phyloP scores from a whole-genome alignment of 1,140 invertebrate species.

The Lepidurus couesii region DNA sequence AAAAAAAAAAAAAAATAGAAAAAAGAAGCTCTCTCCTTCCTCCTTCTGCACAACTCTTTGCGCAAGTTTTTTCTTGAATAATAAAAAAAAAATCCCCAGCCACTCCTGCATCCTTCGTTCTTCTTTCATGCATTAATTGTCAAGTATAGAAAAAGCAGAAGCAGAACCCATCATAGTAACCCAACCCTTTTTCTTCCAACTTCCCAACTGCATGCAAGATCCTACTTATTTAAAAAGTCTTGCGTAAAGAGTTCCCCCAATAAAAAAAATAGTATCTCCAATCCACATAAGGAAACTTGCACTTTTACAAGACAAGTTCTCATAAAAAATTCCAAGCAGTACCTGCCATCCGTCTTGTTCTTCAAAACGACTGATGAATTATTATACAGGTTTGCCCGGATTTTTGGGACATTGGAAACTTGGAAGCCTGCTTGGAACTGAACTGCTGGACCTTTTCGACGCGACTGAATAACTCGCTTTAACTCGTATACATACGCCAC shows the following conservation, averaged over 20 bases:
- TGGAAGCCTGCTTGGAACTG: constrained; percentile 4
- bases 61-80: not conserved
- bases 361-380: constrained; percentile 15
- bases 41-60: not conserved
- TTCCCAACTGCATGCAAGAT: constrained; percentile 4
- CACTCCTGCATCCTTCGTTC: constrained; percentile 14
- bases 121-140: constrained; percentile 22
- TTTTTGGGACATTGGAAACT: constrained; percentile 4
- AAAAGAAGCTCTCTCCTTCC: not conserved
- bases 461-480: not conserved
- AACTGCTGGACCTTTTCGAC: not conserved
- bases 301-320: constrained; percentile 11
- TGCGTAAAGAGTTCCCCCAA: not conserved
- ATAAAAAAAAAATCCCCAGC: not conserved
- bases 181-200: constrained; percentile 4
- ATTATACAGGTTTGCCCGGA: constrained; percentile 4
- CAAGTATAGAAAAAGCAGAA: not conserved
- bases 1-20: not conserved
- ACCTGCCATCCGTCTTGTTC: constrained; percentile 16
- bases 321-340: constrained; percentile 16
- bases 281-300: constrained; percentile 14
- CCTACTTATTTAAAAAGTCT: constrained; percentile 16
- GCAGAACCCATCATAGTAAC: not conserved
- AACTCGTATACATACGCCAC: not conserved
- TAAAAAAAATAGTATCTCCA: not conserved